Conservation (phyloP, 2,113 vertebrate species). For the Calidris pygmaea region DNA sequence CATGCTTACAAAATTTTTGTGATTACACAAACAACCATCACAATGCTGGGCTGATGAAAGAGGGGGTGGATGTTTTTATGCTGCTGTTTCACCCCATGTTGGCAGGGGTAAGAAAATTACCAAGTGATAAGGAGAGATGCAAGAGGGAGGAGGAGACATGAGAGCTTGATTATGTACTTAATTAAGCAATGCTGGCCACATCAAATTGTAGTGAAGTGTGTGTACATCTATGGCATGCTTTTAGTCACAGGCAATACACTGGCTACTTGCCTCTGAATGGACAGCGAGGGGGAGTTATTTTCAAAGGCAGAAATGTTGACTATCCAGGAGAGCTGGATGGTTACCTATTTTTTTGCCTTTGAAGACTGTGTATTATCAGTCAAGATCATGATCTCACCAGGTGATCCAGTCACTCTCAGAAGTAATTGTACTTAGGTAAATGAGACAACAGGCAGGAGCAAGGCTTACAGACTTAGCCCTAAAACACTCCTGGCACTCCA, state of each 20-base stretch:
- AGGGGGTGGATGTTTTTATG: conserved; percentile 14
- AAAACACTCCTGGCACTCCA: background rate
- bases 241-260: background rate
- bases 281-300: background rate
- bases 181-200: conserved; percentile 39
- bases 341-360: background rate
- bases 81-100: background rate
- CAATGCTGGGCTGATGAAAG: conserved; percentile 2
- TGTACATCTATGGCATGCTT: background rate
- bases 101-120: background rate
- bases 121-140: conserved; percentile 2
- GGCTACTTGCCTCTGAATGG: background rate
- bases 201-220: background rate
- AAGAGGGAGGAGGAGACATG: background rate
- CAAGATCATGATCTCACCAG: background rate
- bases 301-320: background rate
- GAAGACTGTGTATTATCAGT: background rate
- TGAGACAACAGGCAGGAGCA: background rate
- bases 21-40: background rate
- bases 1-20: background rate
- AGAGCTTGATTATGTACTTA: background rate
- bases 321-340: background rate
- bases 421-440: background rate
- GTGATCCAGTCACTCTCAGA: background rate
- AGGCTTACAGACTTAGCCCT: background rate